phyloP scores from a whole-genome alignment of 2,797 vertebrate species.

The Oceanodroma leucorhoa region DNA sequence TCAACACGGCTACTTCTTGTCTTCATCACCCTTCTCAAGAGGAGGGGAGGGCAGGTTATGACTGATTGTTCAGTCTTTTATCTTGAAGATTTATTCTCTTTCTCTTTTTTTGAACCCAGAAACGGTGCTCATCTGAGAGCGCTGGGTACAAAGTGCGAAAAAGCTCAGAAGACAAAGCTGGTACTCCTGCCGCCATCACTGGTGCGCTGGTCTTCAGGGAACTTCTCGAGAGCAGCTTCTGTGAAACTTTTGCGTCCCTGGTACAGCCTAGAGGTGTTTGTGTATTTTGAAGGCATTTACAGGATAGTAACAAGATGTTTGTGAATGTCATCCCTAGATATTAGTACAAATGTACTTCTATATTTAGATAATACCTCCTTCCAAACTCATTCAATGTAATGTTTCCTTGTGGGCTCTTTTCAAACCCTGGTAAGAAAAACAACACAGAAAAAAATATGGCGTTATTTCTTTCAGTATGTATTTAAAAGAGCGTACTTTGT shows the following conservation, averaged over 20 bases:
- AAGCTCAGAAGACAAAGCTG: background rate
- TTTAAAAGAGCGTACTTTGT: background rate
- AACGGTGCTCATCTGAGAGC: fast-evolving
- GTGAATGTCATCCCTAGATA: background rate
- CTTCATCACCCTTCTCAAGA: background rate
- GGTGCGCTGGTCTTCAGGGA: background rate
- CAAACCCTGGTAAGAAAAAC: background rate
- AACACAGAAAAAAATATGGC: background rate
- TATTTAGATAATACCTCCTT: background rate
- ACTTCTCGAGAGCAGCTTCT: background rate
- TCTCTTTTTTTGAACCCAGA: background rate
- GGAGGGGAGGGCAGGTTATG: background rate
- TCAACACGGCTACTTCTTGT: fast-evolving
- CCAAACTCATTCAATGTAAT: background rate
- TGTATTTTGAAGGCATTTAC: background rate
- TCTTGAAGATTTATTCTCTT: background rate
- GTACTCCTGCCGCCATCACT: background rate
- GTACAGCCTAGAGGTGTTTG: background rate
- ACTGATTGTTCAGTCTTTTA: background rate
- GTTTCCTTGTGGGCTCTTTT: background rate
- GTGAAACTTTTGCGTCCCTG: background rate
- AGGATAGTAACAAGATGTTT: background rate
- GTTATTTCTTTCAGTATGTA: background rate
- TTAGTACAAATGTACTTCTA: background rate
- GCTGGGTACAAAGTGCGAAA: background rate